Conservation (phyloP, 2,888 invertebrate species). For the Xylota segnis region DNA sequence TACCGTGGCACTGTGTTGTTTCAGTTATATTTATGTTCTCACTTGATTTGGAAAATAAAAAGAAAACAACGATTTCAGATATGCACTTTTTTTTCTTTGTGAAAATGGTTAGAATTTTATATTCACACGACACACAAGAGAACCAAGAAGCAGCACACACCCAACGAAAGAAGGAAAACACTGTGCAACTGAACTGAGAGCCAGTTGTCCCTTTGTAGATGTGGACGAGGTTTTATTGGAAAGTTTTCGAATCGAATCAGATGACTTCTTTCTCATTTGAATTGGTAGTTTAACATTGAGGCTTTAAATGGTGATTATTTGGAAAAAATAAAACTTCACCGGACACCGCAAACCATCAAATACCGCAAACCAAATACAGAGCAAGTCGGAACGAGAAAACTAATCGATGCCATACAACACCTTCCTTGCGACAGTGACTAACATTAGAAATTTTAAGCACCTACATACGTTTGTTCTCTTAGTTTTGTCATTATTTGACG, state of each 20-base stretch:
- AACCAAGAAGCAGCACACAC: conserved; percentile 73
- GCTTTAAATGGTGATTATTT: conserved; percentile 29
- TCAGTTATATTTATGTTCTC: conserved; percentile 3
- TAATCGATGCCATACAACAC: conserved; percentile 76
- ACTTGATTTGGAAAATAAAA: not conserved
- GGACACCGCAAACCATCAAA: conserved; percentile 44
- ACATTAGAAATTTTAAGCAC: conserved; percentile 46
- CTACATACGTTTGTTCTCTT: conserved; percentile 33
- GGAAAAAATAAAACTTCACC: conserved; percentile 28
- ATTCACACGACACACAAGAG: conserved; percentile 50
- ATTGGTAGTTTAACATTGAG: conserved; percentile 3
- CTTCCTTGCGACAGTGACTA: conserved; percentile 65
- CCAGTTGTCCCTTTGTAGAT: conserved; percentile 48
- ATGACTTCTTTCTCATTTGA: conserved; percentile 8
- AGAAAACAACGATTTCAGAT: too few species aligned
- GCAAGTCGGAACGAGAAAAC: conserved; percentile 63
- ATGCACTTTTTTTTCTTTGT: conserved; percentile 54
- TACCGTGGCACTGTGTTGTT: conserved; percentile 49
- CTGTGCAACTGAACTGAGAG: conserved; percentile 52
- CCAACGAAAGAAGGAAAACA: conserved; percentile 67
- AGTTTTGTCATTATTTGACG: conserved; percentile 43
- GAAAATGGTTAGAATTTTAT: conserved; percentile 47
- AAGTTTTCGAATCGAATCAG: conserved; percentile 31
- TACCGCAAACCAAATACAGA: conserved; percentile 60
- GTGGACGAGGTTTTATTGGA: conserved; percentile 37